Evolutionary conservation across 2,888 invertebrate genomes (phyloP).

Genomic region (Steromphala cineraria): DNA sequence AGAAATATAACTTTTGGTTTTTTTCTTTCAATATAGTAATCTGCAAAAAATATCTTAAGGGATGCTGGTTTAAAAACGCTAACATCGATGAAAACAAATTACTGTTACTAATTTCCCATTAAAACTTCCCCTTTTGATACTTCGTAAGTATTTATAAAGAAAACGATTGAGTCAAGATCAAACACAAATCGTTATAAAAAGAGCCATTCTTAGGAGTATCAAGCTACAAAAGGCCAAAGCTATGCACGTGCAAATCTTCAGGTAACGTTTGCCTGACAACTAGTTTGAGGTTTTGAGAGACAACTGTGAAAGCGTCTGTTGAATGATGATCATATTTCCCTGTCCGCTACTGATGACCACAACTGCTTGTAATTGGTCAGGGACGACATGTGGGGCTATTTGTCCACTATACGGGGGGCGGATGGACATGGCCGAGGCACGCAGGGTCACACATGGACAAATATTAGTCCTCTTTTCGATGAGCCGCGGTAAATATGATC

Average conservation of each 20-base stretch:
- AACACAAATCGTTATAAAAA: no score
- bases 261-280: constrained; percentile 11
- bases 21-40: no score
- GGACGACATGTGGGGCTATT: constrained; percentile 9
- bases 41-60: no score
- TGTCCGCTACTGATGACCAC: constrained; percentile 1
- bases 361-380: constrained; percentile 6
- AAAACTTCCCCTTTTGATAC: no score
- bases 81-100: no score
- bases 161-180: no score
- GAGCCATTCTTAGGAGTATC: no score
- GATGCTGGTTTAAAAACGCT: no score
- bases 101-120: no score
- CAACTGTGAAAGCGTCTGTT: neutral
- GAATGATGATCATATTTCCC: constrained; percentile 9
- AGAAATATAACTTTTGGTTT: no score
- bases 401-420: neutral
- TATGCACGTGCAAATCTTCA: neutral
- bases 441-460: constrained; percentile 11
- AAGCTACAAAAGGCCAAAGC: no score
- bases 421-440: neutral
- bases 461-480: constrained; percentile 12
- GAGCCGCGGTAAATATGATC: constrained; percentile 17
- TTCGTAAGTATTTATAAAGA: no score
- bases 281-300: constrained; percentile 8